Percentiles rank a stretch among this genome's conserved stretches.
phyloP scores from a whole-genome alignment of 1,140 invertebrate species.

The Diploscapter pachys region DNA sequence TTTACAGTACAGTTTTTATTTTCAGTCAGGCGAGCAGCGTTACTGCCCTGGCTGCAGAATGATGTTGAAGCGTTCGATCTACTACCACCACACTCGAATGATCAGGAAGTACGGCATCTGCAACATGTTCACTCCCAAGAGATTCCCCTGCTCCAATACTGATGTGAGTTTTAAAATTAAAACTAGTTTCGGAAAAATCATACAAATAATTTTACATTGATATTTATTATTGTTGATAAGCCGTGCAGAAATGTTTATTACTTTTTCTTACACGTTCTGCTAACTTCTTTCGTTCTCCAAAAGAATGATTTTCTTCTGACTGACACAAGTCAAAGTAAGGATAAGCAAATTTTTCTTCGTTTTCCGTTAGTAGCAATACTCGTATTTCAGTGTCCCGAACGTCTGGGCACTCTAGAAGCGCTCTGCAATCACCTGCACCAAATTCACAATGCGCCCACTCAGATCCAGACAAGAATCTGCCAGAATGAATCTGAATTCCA shows the following conservation, averaged over 20 bases:
- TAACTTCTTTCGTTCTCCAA: no score
- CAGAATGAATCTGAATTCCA: constrained; percentile 22
- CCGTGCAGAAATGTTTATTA: no score
- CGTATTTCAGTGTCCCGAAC: constrained; percentile 28
- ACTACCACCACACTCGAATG: constrained; percentile 32
- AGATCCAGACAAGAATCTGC: constrained; percentile 25
- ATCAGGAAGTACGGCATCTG: constrained; percentile 30
- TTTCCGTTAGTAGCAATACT: not conserved
- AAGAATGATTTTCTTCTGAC: no score
- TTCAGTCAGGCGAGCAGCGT: not conserved
- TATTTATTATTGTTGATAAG: no score
- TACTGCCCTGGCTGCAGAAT: constrained; percentile 25
- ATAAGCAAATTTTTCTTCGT: not conserved
- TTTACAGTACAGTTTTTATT: no score
- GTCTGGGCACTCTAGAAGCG: constrained; percentile 23
- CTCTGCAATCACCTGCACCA: constrained; percentile 30
- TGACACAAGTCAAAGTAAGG: not conserved
- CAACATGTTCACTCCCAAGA: constrained; percentile 25
- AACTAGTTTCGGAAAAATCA: not conserved
- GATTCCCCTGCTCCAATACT: constrained; percentile 19
- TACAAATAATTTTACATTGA: not conserved
- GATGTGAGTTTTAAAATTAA: constrained; percentile 5
- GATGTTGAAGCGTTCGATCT: constrained; percentile 21
- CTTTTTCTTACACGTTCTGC: no score
- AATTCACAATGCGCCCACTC: constrained; percentile 25